These are phyloP conservation scores for Drepana arcuata DNA, from an alignment of 1,140 invertebrate genomes.

Conservation along the genomic window DNA sequence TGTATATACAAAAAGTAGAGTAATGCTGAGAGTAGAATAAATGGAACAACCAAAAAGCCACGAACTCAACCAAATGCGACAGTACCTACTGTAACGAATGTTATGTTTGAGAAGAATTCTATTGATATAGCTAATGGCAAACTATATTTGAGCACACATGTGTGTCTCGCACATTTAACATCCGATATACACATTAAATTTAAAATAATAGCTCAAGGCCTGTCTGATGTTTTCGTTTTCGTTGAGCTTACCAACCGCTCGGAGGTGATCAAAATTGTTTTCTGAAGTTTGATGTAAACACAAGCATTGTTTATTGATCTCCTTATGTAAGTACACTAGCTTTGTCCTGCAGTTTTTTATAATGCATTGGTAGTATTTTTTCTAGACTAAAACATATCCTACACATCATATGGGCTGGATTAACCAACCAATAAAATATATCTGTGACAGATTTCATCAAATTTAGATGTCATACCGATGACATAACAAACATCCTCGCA, in stretches of 20 bases:
- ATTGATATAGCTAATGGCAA: not conserved
- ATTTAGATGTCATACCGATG: too few species aligned
- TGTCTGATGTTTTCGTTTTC: slow-evolving; percentile 36
- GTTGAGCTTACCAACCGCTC: slow-evolving; percentile 35
- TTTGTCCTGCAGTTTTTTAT: not conserved
- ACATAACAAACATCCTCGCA: too few species aligned
- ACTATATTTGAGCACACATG: slow-evolving; percentile 7
- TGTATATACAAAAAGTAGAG: too few species aligned
- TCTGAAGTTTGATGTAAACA: not conserved
- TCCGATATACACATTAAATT: slow-evolving; percentile 56
- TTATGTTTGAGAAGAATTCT: too few species aligned
- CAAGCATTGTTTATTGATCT: not conserved
- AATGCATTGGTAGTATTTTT: not conserved
- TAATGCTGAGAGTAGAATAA: not conserved
- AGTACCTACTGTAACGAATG: not conserved
- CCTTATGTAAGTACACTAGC: not conserved
- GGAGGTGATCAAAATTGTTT: slow-evolving; percentile 2
- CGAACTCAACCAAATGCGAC: not conserved
- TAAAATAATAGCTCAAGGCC: slow-evolving; percentile 59
- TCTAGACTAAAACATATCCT: too few species aligned
- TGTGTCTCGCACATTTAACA: slow-evolving; percentile 22
- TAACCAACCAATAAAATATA: too few species aligned
- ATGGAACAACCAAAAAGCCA: not conserved
- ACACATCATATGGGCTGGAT: too few species aligned
- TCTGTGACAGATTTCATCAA: too few species aligned